Base-by-base conservation (phyloP, 2,113 vertebrate species). In the Psophia crepitans region DNA sequence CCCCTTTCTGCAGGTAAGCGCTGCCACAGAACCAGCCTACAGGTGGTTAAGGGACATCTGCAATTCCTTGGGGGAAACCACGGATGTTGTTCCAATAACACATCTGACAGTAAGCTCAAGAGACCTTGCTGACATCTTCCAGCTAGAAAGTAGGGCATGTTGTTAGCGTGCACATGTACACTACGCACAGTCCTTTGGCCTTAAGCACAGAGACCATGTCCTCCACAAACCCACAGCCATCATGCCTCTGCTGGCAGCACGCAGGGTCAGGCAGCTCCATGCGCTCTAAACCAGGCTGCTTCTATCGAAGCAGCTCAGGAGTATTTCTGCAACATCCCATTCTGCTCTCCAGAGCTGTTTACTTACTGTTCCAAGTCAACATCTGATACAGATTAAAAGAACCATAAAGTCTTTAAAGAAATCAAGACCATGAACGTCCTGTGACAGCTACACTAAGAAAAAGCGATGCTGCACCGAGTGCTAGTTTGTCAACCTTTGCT, bases 401-500 rank as follows among this genome's bases (percentile, higher is more conserved):
- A 95, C 91, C 80, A 95, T 61, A 61, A 95, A 93, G 89, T 53
- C 70, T 92, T 96, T 93, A 90, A 95, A 97, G 89, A 97, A 98
- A 97, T 94, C 76, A 96, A 85, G 89, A 95, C 87, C 83, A 84
- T 48, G 93, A 94, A 88, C 51, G 68, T 91, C 97, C 94, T 73
- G 61, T 88, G 96, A 97, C 96, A 97, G 96, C 78, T 54, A 54
- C 2, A 14, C 69, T 48, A 95, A 96, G 93, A 96, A 96, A 56
- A 90, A 95, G 90, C 16, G 28, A 94, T 91, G 69, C 35, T 71
- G 78, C 43, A 39, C 68, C 6, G 51, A 93, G 97, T 46, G 54
- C 95, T 94, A 96, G 93, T 97, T 98, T 98, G 97, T 98, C 97
- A 98, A 96, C 96, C 97, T 96, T 97, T 96, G 95, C 96, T 96